Base-by-base conservation (phyloP, 2,888 invertebrate genomes). In the Eulithis testata region DNA sequence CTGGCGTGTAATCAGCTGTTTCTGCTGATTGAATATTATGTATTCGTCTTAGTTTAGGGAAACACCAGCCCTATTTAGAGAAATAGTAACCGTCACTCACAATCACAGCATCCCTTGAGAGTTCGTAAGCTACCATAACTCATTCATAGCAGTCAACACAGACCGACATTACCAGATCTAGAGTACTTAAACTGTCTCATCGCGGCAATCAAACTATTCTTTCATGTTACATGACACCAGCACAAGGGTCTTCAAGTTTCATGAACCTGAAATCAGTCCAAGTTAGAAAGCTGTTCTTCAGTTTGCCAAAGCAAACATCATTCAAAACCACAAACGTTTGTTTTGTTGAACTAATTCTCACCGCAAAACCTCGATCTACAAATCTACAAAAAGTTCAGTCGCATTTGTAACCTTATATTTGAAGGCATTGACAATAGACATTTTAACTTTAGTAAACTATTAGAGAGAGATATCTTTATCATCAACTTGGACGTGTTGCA, bases 321-420 rank as follows among this genome's bases (percentile, higher is more conserved):
- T 12, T 12, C 21, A 47, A 54, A 63, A 67, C 69, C 65, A 60
- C 70, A 64, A 63, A 50, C 61, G 59, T 49, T 49, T 49, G 49
- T 21, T 63, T 68, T 43, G 57, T 40, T 54, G 68, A 66, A 66
- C 64, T 63, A 58, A 64, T 65, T 60, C 37, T 67, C 63, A 70
- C 72, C 72, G 60, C 69, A 70, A 65, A 68, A 60, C 78, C 75
- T 76, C 66, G 75, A 54, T 72, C 77, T 63, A 76, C 60, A 70
- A 73, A 54, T 72, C 77, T 65, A 76, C 60, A 70, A 73, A 72
- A 54, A 63, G 72, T 78, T 74, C 75, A 73, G 65, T 74, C 55
- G 70, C 75, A 62, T 65, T 62, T 64, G 76, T 72, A 72, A 73
- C 53, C 56, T 27, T 68, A 76, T 71, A 63, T 56, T 66, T 51